Evolutionary conservation across 2,888 invertebrate genomes (phyloP).

Genomic region (Eupithecia pulchellata): DNA sequence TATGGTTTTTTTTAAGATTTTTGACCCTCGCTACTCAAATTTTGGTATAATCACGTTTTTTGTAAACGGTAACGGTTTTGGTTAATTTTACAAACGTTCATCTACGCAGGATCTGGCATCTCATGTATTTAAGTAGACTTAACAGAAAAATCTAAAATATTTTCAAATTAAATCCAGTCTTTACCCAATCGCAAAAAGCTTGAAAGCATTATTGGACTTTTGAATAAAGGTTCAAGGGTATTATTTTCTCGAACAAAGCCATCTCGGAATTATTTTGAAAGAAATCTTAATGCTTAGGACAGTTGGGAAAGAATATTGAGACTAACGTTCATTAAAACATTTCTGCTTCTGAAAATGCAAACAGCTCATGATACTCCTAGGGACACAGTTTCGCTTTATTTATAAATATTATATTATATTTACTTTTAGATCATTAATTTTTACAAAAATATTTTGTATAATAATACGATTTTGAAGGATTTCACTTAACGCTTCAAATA

Average conservation of each 20-base stretch:
- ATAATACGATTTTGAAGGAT: background rate
- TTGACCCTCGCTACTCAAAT: conserved; percentile 38
- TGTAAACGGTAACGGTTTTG: too few species aligned
- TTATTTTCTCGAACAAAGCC: conserved; percentile 39
- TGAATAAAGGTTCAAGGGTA: conserved; percentile 32
- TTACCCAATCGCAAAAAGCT: background rate
- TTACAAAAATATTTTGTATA: background rate
- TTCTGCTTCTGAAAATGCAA: conserved; percentile 32
- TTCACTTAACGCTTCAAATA: too few species aligned
- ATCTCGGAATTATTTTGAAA: conserved; percentile 35
- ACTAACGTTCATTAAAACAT: conserved; percentile 38
- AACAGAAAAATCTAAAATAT: background rate
- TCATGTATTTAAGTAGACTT: background rate
- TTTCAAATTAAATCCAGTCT: background rate
- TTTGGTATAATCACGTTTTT: conserved; percentile 8
- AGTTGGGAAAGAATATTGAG: conserved; percentile 33
- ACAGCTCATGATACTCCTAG: conserved; percentile 24
- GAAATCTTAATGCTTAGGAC: conserved; percentile 39
- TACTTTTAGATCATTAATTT: conserved; percentile 15
- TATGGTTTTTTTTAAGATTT: conserved; percentile 46
- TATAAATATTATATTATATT: conserved; percentile 21
- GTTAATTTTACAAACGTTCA: background rate
- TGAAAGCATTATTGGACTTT: conserved; percentile 9
- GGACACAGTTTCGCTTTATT: conserved; percentile 21
- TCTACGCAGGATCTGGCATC: background rate